Base-by-base conservation (phyloP, 2,113 vertebrate genomes). In the Festucalex cinctus region DNA sequence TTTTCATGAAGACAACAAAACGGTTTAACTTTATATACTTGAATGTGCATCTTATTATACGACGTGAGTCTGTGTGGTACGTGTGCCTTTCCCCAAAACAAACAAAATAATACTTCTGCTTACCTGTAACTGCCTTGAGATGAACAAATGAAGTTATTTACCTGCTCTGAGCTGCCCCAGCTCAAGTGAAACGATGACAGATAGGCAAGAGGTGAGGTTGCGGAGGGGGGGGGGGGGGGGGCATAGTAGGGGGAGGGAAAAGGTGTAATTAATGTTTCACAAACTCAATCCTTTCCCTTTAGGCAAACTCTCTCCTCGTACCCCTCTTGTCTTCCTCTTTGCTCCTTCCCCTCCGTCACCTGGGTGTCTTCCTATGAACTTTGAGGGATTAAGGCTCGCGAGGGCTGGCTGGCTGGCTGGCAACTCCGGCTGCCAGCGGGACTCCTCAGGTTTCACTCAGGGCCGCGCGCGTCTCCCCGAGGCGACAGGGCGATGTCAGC, bases 401-500 rank as follows among this genome's bases (percentile, higher is more conserved):
- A 79, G 82, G 70, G 71, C 66, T 76, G 76, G 76, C 76, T 84
- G 70, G 71, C 66, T 76, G 76, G 76, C 76, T 84, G 83, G 66
- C 77, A 69, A 83, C 80, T 80, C 62, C 78, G 77, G 82, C 85
- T 87, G 80, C 66, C 32, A 81, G 86, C 78, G 80, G 72, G 77
- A 84, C 80, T 90, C 86, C 87, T 91, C 83, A 67, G 86, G 88
- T 91, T 92, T 89, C 88, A 83, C 74, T 75, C 76, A 70, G 73
- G 83, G 80, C 84, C 53, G 44, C 78, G 44, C 78, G 32, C 76
- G 70, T 86, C 81, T 86, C 83, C 88, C 86, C 2, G 77, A 74
- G 87, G 92, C 87, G 86, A 92, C 87, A 81, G 83, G 69, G 74
- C 82, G 87, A 88, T 91, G 91, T 92, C 91, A 91, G 82, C 85